Evolutionary conservation across 2,113 vertebrate genomes (phyloP), one percentile per base, ranked within the genome.

Genomic region (Ceyx margarethae): DNA sequence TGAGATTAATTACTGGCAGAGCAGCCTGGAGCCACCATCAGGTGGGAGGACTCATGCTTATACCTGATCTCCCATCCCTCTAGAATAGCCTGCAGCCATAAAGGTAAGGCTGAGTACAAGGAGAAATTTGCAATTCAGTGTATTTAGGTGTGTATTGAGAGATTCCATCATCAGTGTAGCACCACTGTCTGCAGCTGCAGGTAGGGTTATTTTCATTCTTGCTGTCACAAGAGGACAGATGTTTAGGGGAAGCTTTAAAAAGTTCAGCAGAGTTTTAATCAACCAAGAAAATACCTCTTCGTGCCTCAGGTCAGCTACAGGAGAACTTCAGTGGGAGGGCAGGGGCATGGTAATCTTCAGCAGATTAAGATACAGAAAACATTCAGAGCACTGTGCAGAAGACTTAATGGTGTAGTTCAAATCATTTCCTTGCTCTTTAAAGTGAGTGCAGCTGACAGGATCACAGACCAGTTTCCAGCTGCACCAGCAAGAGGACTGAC

Each of bases 281-380:
- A 45, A 3, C 61, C 43, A 3, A 6, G 19, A 37, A 37, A 37
- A 7, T 0, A 33, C 0, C 21, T 66, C 0, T 0, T 4, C 1
- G 37, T 19, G 5, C 26, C 10, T 28, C 48, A 9, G 15, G n/a
- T 31, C 26, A 73, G 2, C 43, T 26, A 1, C 1, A 1, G 67
- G 48, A 0, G 19, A 19, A 15, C 12, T 13, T 11, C 9, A 26
- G 2, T 2, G 2, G 66, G 37, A 50, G 60, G 40, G 7, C 18
- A 31, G 46, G 20, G 45, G 46, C 16, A 3, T 8, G 58, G 65
- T 26, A 74, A 35, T 35, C 71, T 42, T 15, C 33, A 73, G 78
- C 28, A 62, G 87, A n/a, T 65, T 9, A 43, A 25, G 46, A 6
- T 8, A 11, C 0, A 5, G 25, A 65, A 35, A 91, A 51, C 51